Conservation (phyloP, 2,113 vertebrate species). For the Platysternon megacephalum region DNA sequence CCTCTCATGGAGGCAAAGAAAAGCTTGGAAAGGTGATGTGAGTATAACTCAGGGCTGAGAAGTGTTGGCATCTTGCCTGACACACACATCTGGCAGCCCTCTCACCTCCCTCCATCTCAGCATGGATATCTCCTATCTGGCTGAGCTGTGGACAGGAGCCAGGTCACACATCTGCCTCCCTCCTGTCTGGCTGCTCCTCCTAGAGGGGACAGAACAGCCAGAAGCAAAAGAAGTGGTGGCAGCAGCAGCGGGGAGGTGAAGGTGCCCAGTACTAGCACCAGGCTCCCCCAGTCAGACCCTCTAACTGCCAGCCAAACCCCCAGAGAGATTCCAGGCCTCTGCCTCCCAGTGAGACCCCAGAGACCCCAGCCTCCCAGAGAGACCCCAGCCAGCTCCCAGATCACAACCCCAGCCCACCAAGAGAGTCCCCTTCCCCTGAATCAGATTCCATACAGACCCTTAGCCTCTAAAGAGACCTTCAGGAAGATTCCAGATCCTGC, state of each 20-base stretch:
- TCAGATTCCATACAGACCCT: background rate
- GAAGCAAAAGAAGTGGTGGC: background rate
- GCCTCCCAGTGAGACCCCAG: background rate
- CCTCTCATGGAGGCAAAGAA: background rate
- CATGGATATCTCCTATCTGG: background rate
- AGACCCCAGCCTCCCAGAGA: background rate
- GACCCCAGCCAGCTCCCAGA: background rate
- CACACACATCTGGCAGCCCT: background rate
- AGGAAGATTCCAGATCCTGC: background rate
- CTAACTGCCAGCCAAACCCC: background rate
- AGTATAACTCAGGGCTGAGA: background rate
- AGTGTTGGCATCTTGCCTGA: background rate
- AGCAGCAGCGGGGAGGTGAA: background rate
- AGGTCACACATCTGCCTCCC: accelerated
- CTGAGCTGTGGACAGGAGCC: background rate
- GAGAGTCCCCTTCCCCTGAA: background rate
- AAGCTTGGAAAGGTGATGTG: background rate
- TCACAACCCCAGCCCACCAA: background rate
- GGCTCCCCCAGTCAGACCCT: background rate
- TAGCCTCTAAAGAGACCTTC: background rate
- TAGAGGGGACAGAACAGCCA: background rate
- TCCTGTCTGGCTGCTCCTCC: background rate
- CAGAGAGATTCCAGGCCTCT: background rate
- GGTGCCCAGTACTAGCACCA: background rate
- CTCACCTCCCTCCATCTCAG: background rate